Evolutionary conservation across 2,888 invertebrate genomes (phyloP).

Genomic region (Drosophila sordidula): DNA sequence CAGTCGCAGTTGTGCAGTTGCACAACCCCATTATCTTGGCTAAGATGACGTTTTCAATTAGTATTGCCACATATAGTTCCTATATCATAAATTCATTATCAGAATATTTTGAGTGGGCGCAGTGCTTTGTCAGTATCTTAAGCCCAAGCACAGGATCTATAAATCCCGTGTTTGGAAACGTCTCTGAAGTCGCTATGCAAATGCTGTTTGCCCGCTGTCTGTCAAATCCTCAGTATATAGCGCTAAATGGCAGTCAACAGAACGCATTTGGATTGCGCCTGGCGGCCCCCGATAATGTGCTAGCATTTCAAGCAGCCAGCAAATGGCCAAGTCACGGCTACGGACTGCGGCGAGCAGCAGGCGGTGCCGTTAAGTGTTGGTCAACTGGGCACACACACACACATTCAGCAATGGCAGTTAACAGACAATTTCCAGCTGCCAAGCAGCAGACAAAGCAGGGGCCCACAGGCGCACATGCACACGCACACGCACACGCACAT

Average conservation of each 20-base stretch:
- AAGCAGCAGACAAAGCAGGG: constrained; percentile 21
- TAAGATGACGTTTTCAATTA: too few relatives aligned
- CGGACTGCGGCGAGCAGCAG: constrained; percentile 25
- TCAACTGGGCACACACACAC: constrained; percentile 18
- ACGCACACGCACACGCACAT: constrained; percentile 1
- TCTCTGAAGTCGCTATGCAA: neutral
- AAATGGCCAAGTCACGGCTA: constrained; percentile 14
- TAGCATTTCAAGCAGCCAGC: constrained; percentile 38
- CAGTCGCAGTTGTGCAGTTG: too few relatives aligned
- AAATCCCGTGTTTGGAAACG: neutral
- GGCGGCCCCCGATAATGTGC: constrained; percentile 38
- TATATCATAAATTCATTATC: too few relatives aligned
- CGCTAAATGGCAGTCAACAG: constrained; percentile 2
- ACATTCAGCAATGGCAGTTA: constrained; percentile 48
- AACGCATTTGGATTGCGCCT: constrained; percentile 4
- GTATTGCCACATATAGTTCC: too few relatives aligned
- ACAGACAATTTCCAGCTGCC: constrained; percentile 65
- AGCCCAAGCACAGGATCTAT: neutral
- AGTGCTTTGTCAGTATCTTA: neutral
- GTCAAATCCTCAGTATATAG: constrained; percentile 3
- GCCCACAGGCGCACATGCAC: constrained; percentile 16
- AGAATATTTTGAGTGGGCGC: too few relatives aligned
- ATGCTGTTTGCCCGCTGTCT: constrained; percentile 1
- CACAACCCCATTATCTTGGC: too few relatives aligned
- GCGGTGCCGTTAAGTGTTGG: constrained; percentile 31